Base-by-base conservation (phyloP, 2,888 invertebrate genomes). In the Coecobrya sp. region DNA sequence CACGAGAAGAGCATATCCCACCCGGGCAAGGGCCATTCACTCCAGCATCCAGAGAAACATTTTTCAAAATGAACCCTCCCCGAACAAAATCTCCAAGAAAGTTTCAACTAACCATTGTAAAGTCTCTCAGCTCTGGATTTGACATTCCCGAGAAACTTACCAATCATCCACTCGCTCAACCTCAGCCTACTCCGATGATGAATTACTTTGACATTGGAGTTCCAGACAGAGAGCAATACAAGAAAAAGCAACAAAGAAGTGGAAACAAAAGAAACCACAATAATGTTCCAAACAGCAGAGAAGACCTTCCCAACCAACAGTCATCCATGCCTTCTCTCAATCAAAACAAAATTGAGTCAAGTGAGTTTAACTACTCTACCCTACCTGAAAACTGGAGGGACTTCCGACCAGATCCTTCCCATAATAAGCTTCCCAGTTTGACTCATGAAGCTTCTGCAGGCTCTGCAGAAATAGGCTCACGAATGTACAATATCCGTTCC, bases 341-440 rank as follows among this genome's bases (percentile, higher is more conserved):
- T 4, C 42, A 70, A 1, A 70, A 70, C 49, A 52, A 27, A 73
- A 0, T 76, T 16, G 81, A 82, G 3, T 81, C 81, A 11, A 42
- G 68, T 36, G 82, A 91, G n/a, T 27, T 76, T 13, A 42, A 93
- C 55, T 95, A 94, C 27, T 90, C 93, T 1, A 95, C 94, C 0
- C 93, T 95, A n/a, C 94, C 94, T 10, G 89, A 93, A 11, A 93
- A 93, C 76, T 88, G 93, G n/a, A 85, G 89, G 5, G 42, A 89
- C 10, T 93, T 89, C 30, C 55, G 76, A 11, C 91, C 94, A 0
- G 94, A 94, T 59, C 94, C 94, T 0, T 55, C 84, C n/a, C 94
- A 95, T 73, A 81, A 73, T 7, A 93, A 91, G 19, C 90, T 94
- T 0, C 94, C 94, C 5, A 92, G 92, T 59, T 55, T 95, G 25